These are phyloP conservation scores for Teleopsis dalmanni DNA, from an alignment of 1,140 invertebrate species.

Conservation along the genomic window DNA sequence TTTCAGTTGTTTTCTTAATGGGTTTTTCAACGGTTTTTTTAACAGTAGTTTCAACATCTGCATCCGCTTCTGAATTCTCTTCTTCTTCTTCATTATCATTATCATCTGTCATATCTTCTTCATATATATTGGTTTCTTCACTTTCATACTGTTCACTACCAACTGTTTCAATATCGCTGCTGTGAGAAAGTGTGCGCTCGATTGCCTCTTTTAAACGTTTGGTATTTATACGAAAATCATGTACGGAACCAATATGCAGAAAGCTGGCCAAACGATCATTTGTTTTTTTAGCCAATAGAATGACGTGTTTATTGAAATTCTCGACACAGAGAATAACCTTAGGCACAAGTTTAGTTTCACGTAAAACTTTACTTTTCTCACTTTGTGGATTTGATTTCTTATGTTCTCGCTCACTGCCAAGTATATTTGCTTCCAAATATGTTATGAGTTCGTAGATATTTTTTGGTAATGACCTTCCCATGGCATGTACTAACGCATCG, in stretches of 20 bases:
- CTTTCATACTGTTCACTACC: constrained; percentile 11
- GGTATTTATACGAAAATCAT: constrained; percentile 52
- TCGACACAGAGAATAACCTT: constrained; percentile 53
- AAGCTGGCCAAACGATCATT: constrained; percentile 49
- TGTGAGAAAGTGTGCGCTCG: constrained; percentile 37
- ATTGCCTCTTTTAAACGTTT: constrained; percentile 45
- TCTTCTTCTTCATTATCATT: neutral
- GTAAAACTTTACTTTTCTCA: constrained; percentile 51
- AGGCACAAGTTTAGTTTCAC: constrained; percentile 52
- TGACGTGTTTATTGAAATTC: constrained; percentile 52
- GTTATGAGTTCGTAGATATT: constrained; percentile 50
- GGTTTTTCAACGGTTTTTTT: neutral
- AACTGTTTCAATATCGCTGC: constrained; percentile 22
- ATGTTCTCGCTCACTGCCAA: constrained; percentile 23
- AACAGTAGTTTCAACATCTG: neutral
- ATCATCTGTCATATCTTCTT: neutral
- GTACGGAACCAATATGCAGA: constrained; percentile 49
- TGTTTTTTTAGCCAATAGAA: constrained; percentile 52
- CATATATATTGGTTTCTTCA: neutral
- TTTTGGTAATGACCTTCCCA: constrained; percentile 50
- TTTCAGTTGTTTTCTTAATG: neutral
- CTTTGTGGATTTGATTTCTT: constrained; percentile 34
- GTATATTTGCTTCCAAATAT: constrained; percentile 48
- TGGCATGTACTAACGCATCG: constrained; percentile 48
- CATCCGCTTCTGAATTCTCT: neutral